Base-by-base conservation (phyloP, 1,140 invertebrate species). In the Aporrectodea caliginosa region DNA sequence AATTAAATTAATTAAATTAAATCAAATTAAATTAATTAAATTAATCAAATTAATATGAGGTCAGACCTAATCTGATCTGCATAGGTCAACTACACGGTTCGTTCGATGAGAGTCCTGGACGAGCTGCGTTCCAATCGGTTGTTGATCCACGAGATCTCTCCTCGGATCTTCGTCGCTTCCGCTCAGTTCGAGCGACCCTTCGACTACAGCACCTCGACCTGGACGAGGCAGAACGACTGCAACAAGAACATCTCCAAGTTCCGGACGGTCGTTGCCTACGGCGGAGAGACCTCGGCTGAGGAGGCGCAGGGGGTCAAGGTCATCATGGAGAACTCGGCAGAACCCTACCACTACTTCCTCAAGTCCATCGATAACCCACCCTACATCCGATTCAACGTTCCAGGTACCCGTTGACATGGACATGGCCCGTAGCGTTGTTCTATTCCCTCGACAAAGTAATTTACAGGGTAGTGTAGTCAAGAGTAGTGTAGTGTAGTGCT, bases 161-260 rank as follows among this genome's bases (percentile, higher is more conserved):
- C 35, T 22, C 77, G 77, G 34, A 80, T 80, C 69, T 77, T 78
- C 68, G 70, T 80, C 30, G 79, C 79, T n/a, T 77, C 75, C 12
- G 35, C 75, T 1, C 79, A 80, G 58, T 80, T 80, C 71, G 35
- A 58, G 12, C 22, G 75, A 16, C 79, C 79, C 2, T 80, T 80
- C 30, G 79, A 80, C 75, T 80, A 77, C 69, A 77, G 73, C 22
- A 80, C 81, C 0, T 80, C 79, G 30, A 81, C 58, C 35, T 81
- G 81, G 81, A 58, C 68, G 22, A 22, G 71, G 22, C 69, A 69
- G 34, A 75, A 76, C 29, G 78, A 75, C 69, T 74, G 31, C 1
- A 69, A 80, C 16, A 75, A 75, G n/a, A 73, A 76, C 73, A 58
- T 79, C 27, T 71, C 29, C 27, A 74, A 58, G 33, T 80, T 81